Percentiles rank a stretch among this genome's conserved stretches.
phyloP scores from a whole-genome alignment of 1,140 invertebrate species.

The Brachionus asplanchnoidis region DNA sequence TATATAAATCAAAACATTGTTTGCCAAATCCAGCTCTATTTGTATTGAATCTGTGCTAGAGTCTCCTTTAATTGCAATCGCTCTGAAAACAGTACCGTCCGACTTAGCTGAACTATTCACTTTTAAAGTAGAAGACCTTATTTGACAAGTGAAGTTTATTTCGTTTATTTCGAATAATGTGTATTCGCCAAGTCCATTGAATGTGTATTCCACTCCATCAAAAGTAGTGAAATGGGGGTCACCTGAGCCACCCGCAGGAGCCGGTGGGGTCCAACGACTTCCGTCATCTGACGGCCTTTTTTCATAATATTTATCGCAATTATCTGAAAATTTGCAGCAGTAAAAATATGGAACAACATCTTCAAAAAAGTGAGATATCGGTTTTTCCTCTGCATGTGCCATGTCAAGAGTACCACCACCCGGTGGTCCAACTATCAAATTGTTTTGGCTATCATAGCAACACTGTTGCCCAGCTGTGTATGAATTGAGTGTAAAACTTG shows the following conservation, averaged over 20 bases:
- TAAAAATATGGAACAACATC: background rate
- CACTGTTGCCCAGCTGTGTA: background rate
- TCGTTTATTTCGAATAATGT: conserved; percentile 28
- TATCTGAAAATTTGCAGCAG: background rate
- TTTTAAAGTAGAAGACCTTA: conserved; percentile 16
- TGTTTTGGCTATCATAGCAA: background rate
- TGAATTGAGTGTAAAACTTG: background rate
- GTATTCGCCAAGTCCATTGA: conserved; percentile 46
- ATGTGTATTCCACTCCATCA: conserved; percentile 45
- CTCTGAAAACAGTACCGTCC: conserved; percentile 43
- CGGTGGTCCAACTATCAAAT: background rate
- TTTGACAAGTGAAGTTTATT: conserved; percentile 43
- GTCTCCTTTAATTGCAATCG: conserved; percentile 43
- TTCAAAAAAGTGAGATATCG: background rate
- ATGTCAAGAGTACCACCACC: background rate
- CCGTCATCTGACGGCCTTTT: background rate
- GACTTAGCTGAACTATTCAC: background rate
- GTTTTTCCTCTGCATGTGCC: background rate
- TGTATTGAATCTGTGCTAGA: background rate
- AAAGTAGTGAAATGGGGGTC: conserved; percentile 45
- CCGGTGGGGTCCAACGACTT: background rate
- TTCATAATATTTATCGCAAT: background rate
- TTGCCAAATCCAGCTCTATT: conserved; percentile 42
- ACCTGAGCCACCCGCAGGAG: conserved; percentile 30
- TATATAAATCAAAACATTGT: background rate